Base-by-base conservation (phyloP, 1,140 invertebrate genomes). In the Anastrepha obliqua region DNA sequence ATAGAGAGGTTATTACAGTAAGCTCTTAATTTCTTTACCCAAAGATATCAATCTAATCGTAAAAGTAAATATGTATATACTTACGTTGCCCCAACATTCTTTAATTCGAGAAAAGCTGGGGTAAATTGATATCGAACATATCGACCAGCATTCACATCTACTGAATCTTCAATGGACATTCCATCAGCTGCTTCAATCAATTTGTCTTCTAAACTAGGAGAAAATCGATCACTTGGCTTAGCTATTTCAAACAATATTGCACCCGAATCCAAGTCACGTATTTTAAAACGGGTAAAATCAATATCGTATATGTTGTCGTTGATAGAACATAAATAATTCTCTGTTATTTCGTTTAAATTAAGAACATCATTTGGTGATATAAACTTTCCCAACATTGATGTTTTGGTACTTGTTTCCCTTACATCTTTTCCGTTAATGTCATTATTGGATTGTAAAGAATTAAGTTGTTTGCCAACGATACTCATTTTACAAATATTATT, bases 121-220 rank as follows among this genome's bases (percentile, higher is more conserved):
- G 98, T 99, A 93, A 99, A 99, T 93, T 99, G 98, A 93, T 99
- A 99, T 58, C 98, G 95, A 11, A 99, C 98, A 95, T 99, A 99
- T 91, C 99, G 95, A 0, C 98, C 98, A 47, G 97, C 96, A 94
- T 99, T 98, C 2, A 97, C 96, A 94, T 98, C 97, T 59, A 96
- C 94, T 20, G 94, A 96, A 88, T 93, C 92, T 70, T 91, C 91
- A 60, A 93, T 89, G 42, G 91, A 88, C 20, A 93, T 89, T 74
- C 97, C 95, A 88, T 95, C 94, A 67, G 96, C 94, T 59, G 93
- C 93, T 87, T 96, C 95, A 15, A 78, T 65, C 39, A 88, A 47
- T 44, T 92, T 95, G 92, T 97, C 97, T 7, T 92, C 91, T 88
- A 94, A 94, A 51, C 95, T 94, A 87, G 96, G 95, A 60, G 95